Evolutionary conservation across 2,888 invertebrate genomes (phyloP).

Genomic region (Philereme vetulata): DNA sequence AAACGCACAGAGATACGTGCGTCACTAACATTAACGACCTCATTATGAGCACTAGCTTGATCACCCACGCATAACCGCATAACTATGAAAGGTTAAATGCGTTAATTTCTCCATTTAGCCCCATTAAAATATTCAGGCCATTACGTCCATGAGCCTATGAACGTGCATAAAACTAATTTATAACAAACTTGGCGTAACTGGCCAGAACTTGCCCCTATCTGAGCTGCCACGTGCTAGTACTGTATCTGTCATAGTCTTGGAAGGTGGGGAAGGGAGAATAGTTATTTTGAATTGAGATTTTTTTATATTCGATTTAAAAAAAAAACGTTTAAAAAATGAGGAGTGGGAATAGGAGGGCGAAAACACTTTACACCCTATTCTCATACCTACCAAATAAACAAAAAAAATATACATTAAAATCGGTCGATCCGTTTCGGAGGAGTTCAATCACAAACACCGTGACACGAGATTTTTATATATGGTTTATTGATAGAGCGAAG

Average conservation of each 20-base stretch:
- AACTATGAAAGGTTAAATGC: slow-evolving; percentile 14
- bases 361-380: too few relatives aligned
- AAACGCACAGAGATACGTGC: too few relatives aligned
- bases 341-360: too few relatives aligned
- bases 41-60: not conserved
- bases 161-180: slow-evolving; percentile 41
- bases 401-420: too few relatives aligned
- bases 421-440: too few relatives aligned
- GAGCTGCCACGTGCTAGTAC: slow-evolving; percentile 30
- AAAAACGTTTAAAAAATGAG: too few relatives aligned
- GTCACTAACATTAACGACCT: too few relatives aligned
- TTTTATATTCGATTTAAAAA: too few relatives aligned
- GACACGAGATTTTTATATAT: too few relatives aligned
- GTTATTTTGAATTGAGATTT: not conserved
- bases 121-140: slow-evolving; percentile 28
- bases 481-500: too few relatives aligned
- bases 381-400: too few relatives aligned
- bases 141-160: slow-evolving; percentile 25
- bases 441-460: too few relatives aligned
- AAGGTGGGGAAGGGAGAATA: slow-evolving; percentile 16
- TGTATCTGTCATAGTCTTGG: slow-evolving; percentile 17
- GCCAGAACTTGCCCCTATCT: slow-evolving; percentile 34
- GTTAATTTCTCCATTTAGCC: slow-evolving; percentile 25
- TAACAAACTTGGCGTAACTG: slow-evolving; percentile 34
- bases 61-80: slow-evolving; percentile 7